Evolutionary conservation across 2,797 vertebrate species (phyloP).

Genomic region (Hylomyscus alleni): DNA sequence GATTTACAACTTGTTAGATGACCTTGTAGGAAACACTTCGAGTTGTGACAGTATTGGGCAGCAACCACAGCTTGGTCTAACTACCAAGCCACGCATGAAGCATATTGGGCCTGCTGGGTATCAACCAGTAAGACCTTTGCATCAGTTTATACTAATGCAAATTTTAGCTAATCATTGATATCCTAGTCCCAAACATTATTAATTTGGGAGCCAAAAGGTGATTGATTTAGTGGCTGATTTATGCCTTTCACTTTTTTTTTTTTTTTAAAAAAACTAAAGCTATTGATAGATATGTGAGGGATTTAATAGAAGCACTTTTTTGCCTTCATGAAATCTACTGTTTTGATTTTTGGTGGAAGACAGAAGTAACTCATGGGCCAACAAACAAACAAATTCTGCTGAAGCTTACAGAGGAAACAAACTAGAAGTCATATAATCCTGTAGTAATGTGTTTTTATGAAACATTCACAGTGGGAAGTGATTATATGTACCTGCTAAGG

Average conservation of each 20-base stretch:
- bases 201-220: neutral
- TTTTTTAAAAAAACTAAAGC: neutral
- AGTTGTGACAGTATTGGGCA: neutral
- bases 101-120: neutral
- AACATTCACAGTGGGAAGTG: neutral
- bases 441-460: neutral
- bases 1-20: neutral
- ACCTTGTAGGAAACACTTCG: neutral
- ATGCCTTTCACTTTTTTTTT: neutral
- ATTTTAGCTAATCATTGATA: neutral
- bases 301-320: neutral
- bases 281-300: neutral
- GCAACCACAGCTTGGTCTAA: too few species aligned
- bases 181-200: neutral
- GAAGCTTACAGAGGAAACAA: neutral
- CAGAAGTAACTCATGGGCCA: neutral
- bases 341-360: neutral
- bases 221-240: neutral
- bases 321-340: neutral
- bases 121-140: neutral
- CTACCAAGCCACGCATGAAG: neutral
- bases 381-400: neutral
- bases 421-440: neutral
- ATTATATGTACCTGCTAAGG: neutral
- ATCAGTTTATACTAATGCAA: neutral